Evolutionary conservation across 1,140 invertebrate genomes (phyloP), one percentile per base, ranked within the genome.

Genomic region (Zophobas atratus): DNA sequence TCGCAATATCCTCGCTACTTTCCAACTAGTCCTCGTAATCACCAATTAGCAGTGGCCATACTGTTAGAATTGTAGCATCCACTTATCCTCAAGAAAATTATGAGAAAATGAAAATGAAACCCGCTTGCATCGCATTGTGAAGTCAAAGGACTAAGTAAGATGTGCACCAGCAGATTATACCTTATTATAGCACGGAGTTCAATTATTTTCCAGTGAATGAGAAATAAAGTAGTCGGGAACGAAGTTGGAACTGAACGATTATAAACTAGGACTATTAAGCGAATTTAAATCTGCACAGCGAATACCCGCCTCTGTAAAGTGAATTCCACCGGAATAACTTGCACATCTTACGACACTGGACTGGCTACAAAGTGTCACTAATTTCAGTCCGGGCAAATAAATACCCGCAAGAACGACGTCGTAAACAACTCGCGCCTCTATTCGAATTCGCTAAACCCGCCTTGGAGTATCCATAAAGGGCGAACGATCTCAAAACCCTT

Each of bases 241-340:
- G 43, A 67, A 67, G 60, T 67, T 67, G 60, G 49, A 73, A 36
- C 71, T 35, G 38, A 1, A 36, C 71, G 71, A 73, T 73, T 56
- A 73, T 73, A 73, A 75, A 75, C 55, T 75, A 51, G 39, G 39
- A 60, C 73, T 49, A 75, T 75, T 75, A 75, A 46, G 73, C 46
- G 39, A 75, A 75, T 75, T 56, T 73, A 73, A 73, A 73, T 56
- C 36, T 73, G 39, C 49, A 60, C 56, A 63, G 8, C 55, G 73
- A 63, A 63, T 63, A 75, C 8, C 73, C 55, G 43, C 55, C 55
- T 75, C 51, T 57, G 51, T 75, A 56, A 76, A 76, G 56, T 70
- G 75, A 67, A 76, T 76, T 76, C 57, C 75, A 70, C 43, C 39
- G 43, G 75, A 76, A 76, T 76, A 76, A 67, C 57, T 76, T 76